phyloP scores from a whole-genome alignment of 2,113 vertebrate genomes.

The Hiodon alosoides region DNA sequence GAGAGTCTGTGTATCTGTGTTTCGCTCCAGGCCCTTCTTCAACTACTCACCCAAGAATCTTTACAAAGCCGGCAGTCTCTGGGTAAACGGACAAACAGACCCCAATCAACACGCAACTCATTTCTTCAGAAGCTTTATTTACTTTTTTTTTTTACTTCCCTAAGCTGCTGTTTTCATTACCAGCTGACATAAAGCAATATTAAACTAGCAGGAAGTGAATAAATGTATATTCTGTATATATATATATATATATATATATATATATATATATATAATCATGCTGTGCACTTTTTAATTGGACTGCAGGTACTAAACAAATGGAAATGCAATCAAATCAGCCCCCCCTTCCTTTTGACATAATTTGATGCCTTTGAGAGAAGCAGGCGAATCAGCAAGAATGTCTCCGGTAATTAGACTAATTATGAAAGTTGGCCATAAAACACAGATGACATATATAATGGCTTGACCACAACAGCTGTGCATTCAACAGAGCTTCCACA shows the following conservation, averaged over 20 bases:
- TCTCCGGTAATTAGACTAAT: neutral
- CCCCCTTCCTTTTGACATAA: neutral
- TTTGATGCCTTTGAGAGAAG: neutral
- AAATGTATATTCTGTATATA: too few species aligned
- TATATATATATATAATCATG: conserved; percentile 60
- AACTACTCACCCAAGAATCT: conserved; percentile 1
- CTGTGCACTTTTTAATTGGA: conserved; percentile 62
- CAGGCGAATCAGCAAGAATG: neutral
- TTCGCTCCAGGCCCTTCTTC: neutral
- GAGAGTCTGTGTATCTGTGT: neutral
- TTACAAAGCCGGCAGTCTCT: conserved; percentile 49
- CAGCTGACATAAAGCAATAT: conserved; percentile 41
- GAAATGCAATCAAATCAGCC: neutral
- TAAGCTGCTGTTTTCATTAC: conserved; percentile 63
- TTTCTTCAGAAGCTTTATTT: conserved; percentile 59
- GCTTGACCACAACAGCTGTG: too few species aligned
- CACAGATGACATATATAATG: too few species aligned
- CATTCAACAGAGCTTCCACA: too few species aligned
- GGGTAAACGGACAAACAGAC: conserved; percentile 51
- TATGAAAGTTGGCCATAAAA: too few species aligned
- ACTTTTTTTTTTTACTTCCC: conserved; percentile 52
- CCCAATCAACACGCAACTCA: conserved; percentile 54
- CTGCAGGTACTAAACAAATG: conserved; percentile 5
- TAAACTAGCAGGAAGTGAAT: too few species aligned
- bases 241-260: too few species aligned